A percentile compares a stretch with the other conserved stretches of the same genome.
phyloP scores from a whole-genome alignment of 1,140 invertebrate genomes.

The Subanguina moxae region DNA sequence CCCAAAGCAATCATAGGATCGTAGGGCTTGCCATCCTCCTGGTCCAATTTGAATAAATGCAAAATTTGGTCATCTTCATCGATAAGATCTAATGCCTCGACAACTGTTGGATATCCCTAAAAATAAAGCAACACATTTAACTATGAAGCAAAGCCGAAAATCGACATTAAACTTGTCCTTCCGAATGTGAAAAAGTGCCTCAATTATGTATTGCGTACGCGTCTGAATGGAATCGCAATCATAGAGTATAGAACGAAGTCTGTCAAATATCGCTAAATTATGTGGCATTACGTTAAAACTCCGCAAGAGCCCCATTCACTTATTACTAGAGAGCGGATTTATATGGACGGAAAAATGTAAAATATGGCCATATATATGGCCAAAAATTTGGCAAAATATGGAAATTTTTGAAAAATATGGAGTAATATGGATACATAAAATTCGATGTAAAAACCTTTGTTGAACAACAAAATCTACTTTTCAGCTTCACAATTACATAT shows the following conservation, averaged over 20 bases:
- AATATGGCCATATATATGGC: no score
- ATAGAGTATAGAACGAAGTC: slow-evolving; percentile 79
- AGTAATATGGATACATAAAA: no score
- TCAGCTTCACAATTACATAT: no score
- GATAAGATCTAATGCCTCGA: slow-evolving; percentile 84
- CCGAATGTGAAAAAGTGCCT: slow-evolving; percentile 83
- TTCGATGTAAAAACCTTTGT: no score
- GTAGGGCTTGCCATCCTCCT: slow-evolving; percentile 57
- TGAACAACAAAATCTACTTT: no score
- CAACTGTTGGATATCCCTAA: slow-evolving; percentile 67
- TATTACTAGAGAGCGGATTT: no score
- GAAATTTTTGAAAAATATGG: no score
- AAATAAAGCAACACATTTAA: background rate
- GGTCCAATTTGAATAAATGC: slow-evolving; percentile 75
- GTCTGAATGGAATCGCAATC: slow-evolving; percentile 71
- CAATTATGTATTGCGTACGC: slow-evolving; percentile 94
- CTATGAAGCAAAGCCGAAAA: background rate
- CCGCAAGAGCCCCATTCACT: background rate
- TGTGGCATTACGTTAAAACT: slow-evolving; percentile 10
- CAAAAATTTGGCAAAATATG: no score
- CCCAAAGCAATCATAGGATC: slow-evolving; percentile 79
- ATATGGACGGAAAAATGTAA: no score
- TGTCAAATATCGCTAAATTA: slow-evolving; percentile 80
- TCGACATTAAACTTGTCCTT: slow-evolving; percentile 80
- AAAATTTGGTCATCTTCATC: slow-evolving; percentile 95